phyloP scores from a whole-genome alignment of 2,797 vertebrate species.

The Molothrus aeneus region DNA sequence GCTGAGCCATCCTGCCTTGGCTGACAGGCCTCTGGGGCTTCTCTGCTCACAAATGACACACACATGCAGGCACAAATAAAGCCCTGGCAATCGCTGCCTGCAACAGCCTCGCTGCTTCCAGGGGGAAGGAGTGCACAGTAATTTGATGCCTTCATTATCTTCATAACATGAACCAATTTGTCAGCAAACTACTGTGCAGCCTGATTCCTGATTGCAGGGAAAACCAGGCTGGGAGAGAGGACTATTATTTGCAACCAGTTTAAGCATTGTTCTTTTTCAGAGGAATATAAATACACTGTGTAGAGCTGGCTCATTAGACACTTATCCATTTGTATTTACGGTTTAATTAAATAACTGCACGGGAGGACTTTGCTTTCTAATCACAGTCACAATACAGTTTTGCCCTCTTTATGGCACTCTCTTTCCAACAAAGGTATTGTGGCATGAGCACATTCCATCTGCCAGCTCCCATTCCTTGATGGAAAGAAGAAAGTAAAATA shows the following conservation, averaged over 20 bases:
- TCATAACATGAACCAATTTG: constrained; percentile 66
- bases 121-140: constrained; percentile 56
- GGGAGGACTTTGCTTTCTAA: constrained; percentile 25
- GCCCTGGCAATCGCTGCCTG: constrained; percentile 45
- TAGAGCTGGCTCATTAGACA: constrained; percentile 57
- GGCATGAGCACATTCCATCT: background rate
- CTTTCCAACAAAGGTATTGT: background rate
- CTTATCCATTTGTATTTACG: constrained; percentile 50
- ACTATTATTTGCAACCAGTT: constrained; percentile 41
- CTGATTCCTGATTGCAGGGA: constrained; percentile 46
- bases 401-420: background rate
- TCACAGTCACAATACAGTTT: background rate
- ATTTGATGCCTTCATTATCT: constrained; percentile 73
- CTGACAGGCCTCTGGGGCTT: constrained; percentile 15
- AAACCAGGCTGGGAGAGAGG: constrained; percentile 35
- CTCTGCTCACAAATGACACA: constrained; percentile 19
- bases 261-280: constrained; percentile 37
- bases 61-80: constrained; percentile 11
- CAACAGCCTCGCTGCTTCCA: constrained; percentile 46
- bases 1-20: background rate
- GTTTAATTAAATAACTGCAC: constrained; percentile 63
- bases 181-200: constrained; percentile 64
- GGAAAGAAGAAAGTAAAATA: background rate
- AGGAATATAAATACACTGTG: constrained; percentile 43
- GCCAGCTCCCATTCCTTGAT: background rate